Evolutionary conservation across 2,113 vertebrate species (phyloP), one percentile per base, ranked within the genome.

Genomic region (Riparia riparia): DNA sequence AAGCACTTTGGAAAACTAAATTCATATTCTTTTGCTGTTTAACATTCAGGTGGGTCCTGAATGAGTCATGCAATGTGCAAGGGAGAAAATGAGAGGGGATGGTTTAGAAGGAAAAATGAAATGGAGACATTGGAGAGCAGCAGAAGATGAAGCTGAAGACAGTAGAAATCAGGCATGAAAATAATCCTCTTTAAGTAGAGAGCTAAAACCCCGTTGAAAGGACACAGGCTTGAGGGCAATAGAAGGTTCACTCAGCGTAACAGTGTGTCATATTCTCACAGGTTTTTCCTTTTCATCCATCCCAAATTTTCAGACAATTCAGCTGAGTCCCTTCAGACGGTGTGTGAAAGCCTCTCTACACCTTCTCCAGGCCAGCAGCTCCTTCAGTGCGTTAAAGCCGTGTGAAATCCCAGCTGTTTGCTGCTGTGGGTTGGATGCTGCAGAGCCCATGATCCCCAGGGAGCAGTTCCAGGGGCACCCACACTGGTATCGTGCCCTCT

Each of bases 401-500:
- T 15, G 4, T 22, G 70, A 29, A 58, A 58, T 12, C 1, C 16
- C 3, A 3, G 54, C 37, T 37, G 56, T 10, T 34, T 15, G 26
- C 57, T 25, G 57, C 14, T 4, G 32, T 42, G 17, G 41, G 4
- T 1, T 19, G 63, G 51, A 1, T 28, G n/a, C 15, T 24, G 26
- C 8, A 51, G 34, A 71, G 49, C 10, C 18, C 2, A 0, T 3
- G 11, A 2, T 73, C 49, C 25, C 29, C 41, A 42, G 41, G 41
- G 41, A 42, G 37, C 34, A 13, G 13, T 10, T 15, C 47, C 49
- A 0, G 41, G 0, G 29, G 17, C 74, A 25, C 32, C 45, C 21
- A 1, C 22, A 3, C 17, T 5, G 9, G 0, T 1, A 3, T 0
- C 2, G 4, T 26, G 16, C 61, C 15, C 5, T 12, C 16, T 3